Evolutionary conservation across 1,140 invertebrate genomes (phyloP), one percentile per base, ranked within the genome.

Genomic region (Triops cancriformis): DNA sequence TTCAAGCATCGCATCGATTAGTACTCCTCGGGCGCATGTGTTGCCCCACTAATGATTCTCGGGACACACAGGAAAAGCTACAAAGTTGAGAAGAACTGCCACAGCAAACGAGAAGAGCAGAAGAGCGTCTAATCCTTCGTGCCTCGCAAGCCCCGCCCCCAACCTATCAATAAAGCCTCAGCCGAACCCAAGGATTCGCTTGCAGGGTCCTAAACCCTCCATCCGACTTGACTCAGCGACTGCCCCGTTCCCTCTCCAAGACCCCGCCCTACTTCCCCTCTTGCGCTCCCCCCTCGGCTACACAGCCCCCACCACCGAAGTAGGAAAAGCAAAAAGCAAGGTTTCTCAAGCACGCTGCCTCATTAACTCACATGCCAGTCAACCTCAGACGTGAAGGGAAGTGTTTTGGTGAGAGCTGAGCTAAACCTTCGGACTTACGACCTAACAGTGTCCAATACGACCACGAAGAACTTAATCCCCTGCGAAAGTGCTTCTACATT

Each of bases 291-390:
- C 51, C 45, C 51, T n/a, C 51, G 51, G 18, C 23, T n/a, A 23
- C 51, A n/a, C 43, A 45, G 43, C 10, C 51, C 14, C 51, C 14
- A 64, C 51, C 51, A 23, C 14, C 31, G 31, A 37, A 37, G 31
- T 7, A 14, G 10, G 51, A 64, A 64, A 64, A 64, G 51, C 18
- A 64, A 64, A 64, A 64, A 64, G 51, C 51, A 64, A 64, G 51
- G 51, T 64, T 23, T 64, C 51, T 23, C 51, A 64, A 64, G 51
- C 51, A 64, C 51, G 51, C 51, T 64, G 51, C 51, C 51, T 64
- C 51, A 64, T 64, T 64, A 64, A 64, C 51, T 64, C 51, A 64
- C 51, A 64, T 64, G 51, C 51, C 51, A 64, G 51, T 64, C 51
- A 64, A 64, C 51, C 51, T 64, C 51, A 64, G 51, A n/a, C 51